Evolutionary conservation across 2,797 vertebrate genomes (phyloP).

Genomic region (Sarcophilus harrisii): DNA sequence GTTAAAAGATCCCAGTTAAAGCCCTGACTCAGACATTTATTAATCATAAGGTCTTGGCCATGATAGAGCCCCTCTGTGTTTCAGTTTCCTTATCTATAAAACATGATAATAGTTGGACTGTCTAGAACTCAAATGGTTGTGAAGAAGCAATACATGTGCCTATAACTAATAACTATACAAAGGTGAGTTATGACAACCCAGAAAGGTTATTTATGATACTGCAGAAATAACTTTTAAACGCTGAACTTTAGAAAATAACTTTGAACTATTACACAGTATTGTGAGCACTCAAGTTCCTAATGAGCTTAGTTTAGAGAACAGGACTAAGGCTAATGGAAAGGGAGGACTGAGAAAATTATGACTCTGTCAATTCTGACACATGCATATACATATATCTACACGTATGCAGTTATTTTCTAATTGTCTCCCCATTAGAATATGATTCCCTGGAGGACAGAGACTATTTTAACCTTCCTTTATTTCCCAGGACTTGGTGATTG

Average conservation of each 20-base stretch:
- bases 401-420: background rate
- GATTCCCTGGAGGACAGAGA: background rate
- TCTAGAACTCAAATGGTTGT: background rate
- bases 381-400: background rate
- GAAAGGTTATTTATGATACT: background rate
- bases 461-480: background rate
- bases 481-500: background rate
- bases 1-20: background rate
- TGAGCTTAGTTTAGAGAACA: background rate
- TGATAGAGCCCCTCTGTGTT: background rate
- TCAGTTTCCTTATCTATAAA: background rate
- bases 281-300: background rate
- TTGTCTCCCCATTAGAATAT: background rate
- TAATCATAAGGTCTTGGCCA: background rate
- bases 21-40: background rate
- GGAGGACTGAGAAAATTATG: background rate
- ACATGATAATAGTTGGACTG: background rate
- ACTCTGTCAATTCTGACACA: no score
- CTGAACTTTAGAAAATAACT: no score
- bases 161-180: background rate
- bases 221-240: background rate
- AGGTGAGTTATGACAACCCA: background rate
- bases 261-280: background rate
- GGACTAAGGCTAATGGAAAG: background rate
- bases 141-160: background rate